These are phyloP conservation scores for Pollenia angustigena DNA, from an alignment of 2,888 invertebrate species.

Conservation along the genomic window DNA sequence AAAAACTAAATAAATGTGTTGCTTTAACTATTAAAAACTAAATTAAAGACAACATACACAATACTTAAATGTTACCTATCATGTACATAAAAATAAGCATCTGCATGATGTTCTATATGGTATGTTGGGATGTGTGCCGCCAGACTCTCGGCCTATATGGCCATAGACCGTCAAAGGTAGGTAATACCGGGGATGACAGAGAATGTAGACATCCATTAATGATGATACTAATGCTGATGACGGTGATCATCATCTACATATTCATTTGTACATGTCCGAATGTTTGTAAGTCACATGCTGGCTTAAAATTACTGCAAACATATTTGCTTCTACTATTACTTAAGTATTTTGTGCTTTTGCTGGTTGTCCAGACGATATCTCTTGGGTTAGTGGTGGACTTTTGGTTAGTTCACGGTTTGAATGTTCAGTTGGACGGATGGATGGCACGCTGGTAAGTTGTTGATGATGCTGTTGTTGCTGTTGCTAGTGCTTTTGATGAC, in stretches of 20 bases:
- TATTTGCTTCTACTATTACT: conserved; percentile 50
- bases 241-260: conserved; percentile 52
- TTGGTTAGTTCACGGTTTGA: conserved; percentile 47
- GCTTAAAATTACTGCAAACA: conserved; percentile 21
- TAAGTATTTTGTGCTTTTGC: neutral
- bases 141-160: conserved; percentile 23
- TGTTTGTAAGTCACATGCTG: conserved; percentile 24
- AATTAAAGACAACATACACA: conserved; percentile 68
- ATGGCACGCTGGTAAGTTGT: conserved; percentile 5
- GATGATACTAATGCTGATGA: conserved; percentile 60
- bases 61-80: conserved; percentile 68
- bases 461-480: conserved; percentile 14
- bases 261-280: neutral
- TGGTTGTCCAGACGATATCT: conserved; percentile 37
- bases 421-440: neutral
- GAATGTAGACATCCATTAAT: conserved; percentile 59
- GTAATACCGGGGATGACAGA: conserved; percentile 37
- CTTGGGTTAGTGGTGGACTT: conserved; percentile 39
- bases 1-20: conserved; percentile 69
- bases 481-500: conserved; percentile 48
- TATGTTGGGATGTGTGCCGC: conserved; percentile 18
- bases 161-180: conserved; percentile 12
- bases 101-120: conserved; percentile 9
- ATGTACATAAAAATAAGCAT: conserved; percentile 53
- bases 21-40: conserved; percentile 72